Evolutionary conservation across 2,113 vertebrate genomes (phyloP).

Genomic region (Meleagris gallopavo): DNA sequence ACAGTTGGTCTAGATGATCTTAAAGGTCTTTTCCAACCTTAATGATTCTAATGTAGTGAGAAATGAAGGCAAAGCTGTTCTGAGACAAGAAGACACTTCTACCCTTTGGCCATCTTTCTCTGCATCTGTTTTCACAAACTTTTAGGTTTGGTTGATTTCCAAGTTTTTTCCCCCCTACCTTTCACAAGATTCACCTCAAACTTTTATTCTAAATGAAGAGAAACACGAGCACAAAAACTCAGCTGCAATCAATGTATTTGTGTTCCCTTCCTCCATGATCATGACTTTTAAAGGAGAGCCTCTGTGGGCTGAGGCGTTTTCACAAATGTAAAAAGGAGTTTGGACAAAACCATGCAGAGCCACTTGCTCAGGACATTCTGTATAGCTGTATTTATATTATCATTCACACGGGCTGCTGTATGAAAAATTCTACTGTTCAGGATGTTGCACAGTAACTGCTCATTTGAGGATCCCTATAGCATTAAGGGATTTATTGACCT

Average conservation of each 20-base stretch:
- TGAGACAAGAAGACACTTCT: background rate
- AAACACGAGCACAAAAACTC: background rate
- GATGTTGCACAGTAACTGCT: background rate
- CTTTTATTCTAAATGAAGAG: background rate
- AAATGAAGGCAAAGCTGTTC: background rate
- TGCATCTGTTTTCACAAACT: background rate
- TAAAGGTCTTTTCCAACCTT: too few relatives aligned
- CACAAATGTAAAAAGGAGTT: background rate
- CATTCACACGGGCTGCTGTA: background rate
- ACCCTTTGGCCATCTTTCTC: background rate
- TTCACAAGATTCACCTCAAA: background rate
- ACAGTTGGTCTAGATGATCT: too few relatives aligned
- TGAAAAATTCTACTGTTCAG: background rate
- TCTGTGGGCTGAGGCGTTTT: background rate
- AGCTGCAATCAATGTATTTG: background rate
- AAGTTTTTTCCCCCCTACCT: background rate
- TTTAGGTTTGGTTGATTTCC: background rate
- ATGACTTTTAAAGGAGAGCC: background rate
- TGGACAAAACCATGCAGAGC: background rate
- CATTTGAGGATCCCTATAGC: background rate
- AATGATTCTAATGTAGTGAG: background rate
- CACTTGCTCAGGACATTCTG: background rate
- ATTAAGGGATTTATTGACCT: background rate
- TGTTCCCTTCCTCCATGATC: fast-evolving
- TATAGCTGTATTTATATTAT: background rate